phyloP scores from a whole-genome alignment of 2,797 vertebrate genomes.

The Apogon hyalosoma region DNA sequence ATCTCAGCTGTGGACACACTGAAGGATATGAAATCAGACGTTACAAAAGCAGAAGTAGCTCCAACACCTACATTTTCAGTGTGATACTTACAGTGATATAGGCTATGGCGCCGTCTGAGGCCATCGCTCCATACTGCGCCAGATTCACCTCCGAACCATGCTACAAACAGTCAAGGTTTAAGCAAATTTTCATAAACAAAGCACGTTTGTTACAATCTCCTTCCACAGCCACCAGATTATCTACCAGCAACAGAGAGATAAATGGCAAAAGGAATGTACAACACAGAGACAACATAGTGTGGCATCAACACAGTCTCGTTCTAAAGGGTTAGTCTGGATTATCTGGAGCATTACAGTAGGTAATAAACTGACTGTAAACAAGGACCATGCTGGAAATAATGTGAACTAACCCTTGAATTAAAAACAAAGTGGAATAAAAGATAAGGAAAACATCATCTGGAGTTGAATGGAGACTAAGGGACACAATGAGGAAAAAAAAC shows the following conservation, averaged over 20 bases:
- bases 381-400: too few relatives aligned
- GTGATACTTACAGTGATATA: slow-evolving; percentile 78
- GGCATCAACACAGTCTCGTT: too few relatives aligned
- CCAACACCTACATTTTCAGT: not conserved
- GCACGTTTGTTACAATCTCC: slow-evolving; percentile 9
- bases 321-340: too few relatives aligned
- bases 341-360: too few relatives aligned
- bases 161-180: slow-evolving; percentile 64
- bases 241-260: slow-evolving; percentile 1
- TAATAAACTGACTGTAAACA: too few relatives aligned
- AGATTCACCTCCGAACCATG: slow-evolving; percentile 39
- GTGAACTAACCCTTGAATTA: too few relatives aligned
- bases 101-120: slow-evolving; percentile 61
- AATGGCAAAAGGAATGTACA: not conserved
- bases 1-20: slow-evolving; percentile 57
- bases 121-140: slow-evolving; percentile 59
- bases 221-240: slow-evolving; percentile 17
- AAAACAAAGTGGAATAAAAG: too few relatives aligned
- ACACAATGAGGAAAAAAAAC: too few relatives aligned
- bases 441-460: too few relatives aligned
- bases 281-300: not conserved
- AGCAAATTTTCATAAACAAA: slow-evolving; percentile 6
- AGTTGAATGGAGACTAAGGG: too few relatives aligned
- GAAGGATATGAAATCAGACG: slow-evolving; percentile 24
- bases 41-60: slow-evolving; percentile 1